phyloP scores from a whole-genome alignment of 2,113 vertebrate genomes.

The Anguilla japonica region DNA sequence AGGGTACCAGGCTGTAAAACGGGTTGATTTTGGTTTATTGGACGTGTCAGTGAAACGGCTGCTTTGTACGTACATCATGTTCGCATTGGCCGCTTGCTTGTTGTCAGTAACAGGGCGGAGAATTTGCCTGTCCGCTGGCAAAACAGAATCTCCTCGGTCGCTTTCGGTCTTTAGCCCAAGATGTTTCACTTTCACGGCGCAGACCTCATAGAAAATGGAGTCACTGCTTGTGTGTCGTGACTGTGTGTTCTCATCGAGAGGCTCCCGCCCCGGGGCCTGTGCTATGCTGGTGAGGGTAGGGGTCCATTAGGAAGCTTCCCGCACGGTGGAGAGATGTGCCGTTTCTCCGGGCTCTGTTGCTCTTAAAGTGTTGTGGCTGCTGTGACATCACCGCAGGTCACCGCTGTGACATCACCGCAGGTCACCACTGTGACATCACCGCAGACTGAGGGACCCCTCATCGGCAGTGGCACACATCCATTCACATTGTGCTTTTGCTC shows the following conservation, averaged over 20 bases:
- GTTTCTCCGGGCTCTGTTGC: constrained; percentile 38
- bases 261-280: constrained; percentile 8
- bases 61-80: neutral
- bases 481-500: too few species aligned
- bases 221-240: constrained; percentile 8
- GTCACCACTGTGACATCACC: too few species aligned
- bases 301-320: constrained; percentile 58
- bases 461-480: neutral
- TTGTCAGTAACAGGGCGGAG: neutral
- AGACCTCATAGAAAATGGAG: constrained; percentile 28
- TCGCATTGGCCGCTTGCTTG: neutral
- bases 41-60: neutral
- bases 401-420: too few species aligned
- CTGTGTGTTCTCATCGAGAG: neutral
- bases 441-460: neutral
- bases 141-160: too few species aligned
- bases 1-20: neutral
- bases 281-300: constrained; percentile 32
- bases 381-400: too few species aligned
- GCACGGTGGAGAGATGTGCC: constrained; percentile 44
- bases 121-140: too few species aligned
- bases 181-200: constrained; percentile 6
- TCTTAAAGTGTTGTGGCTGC: constrained; percentile 25
- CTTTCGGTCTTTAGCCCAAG: too few species aligned
- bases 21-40: neutral